Evolutionary conservation across 2,888 invertebrate species (phyloP), one percentile per base, ranked within the genome.

Genomic region (Coleophora deauratella): DNA sequence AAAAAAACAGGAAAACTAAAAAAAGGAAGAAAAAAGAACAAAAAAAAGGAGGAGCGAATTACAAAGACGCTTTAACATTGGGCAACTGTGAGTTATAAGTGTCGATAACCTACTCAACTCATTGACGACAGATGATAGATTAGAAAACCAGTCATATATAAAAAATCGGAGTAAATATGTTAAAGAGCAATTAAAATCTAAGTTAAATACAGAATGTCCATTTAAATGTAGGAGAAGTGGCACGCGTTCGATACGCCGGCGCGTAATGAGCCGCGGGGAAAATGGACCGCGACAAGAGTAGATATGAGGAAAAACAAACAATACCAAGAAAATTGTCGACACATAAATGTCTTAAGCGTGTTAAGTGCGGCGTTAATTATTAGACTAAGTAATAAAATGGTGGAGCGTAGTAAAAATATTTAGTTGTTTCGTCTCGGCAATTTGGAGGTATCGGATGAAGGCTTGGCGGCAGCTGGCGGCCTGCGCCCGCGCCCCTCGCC

Each of bases 311-410:
- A 66, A 66, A 66, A 69, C 67, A 70, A 72, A 76, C 72, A 73
- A 64, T 70, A 59, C 61, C 63, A 59, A 68, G 69, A 65, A 69
- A 72, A 72, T 66, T 62, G 52, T 51, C 51, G 61, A 62, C 66
- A 70, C 68, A 64, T 74, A 70, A 73, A 68, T 57, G 67, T 70
- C 68, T 67, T 71, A 71, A 71, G 69, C 68, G 67, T 59, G 65
- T 68, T 71, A 68, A 71, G 68, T 72, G 71, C 59, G 56, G 65
- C 63, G 73, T 72, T 77, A 75, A 76, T 76, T 76, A 75, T 76
- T 76, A 75, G 67, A 72, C 76, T 73, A 70, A 72, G 72, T 74
- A 70, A 75, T 73, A 75, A 74, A 74, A 72, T n/a, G 31, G 6
- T 21, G 21, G 6, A 33, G 30, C 15, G 11, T 33, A 42, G 37